Base-by-base conservation (phyloP, 2,888 invertebrate genomes). In the Apoda limacodes region DNA sequence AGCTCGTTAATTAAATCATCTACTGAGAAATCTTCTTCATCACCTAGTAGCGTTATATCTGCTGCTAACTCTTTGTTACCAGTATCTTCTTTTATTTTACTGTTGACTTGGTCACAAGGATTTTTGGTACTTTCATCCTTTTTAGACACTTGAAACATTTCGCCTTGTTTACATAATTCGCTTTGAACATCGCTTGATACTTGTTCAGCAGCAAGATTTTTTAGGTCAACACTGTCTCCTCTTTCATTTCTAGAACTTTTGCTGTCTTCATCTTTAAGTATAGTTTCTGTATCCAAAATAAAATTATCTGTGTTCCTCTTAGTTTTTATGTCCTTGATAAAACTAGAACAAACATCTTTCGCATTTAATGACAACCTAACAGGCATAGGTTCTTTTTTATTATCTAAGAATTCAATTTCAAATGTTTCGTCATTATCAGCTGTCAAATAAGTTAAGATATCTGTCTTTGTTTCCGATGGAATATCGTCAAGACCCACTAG, bases 351-450 rank as follows among this genome's bases (percentile, higher is more conserved):
- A 17, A 71, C 47, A 36, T 78, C 76, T 48, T 81, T 76, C 4
- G 82, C 85, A 31, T 87, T 67, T 1, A 84, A 51, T 11, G 72
- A 61, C 23, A 92, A 60, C 51, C 83, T 83, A 1, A 90, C 85
- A 1, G 82, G 58, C 10, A 82, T 71, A 1, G 86, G 83, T 42
- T 85, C 83, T 4, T 78, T 81, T 0, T 83, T 75, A 25, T 82
- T 82, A 47, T 82, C 76, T 49, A 88, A 61, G 50, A 85, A 82
- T 48, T 86, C 84, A 15, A 87, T 82, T 42, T 84, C 83, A 59
- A 89, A 70, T 53, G 71, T 68, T 9, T 42, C 34, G 7, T 50
- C 42, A 22, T 64, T 61, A 30, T 68, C 63, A 13, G 61, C 49
- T 15, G 65, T 63, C 25, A 71, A 52, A 28, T 51, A 17, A 4